Base-by-base conservation (phyloP, 1,140 invertebrate species). In the Cephus cinctus region DNA sequence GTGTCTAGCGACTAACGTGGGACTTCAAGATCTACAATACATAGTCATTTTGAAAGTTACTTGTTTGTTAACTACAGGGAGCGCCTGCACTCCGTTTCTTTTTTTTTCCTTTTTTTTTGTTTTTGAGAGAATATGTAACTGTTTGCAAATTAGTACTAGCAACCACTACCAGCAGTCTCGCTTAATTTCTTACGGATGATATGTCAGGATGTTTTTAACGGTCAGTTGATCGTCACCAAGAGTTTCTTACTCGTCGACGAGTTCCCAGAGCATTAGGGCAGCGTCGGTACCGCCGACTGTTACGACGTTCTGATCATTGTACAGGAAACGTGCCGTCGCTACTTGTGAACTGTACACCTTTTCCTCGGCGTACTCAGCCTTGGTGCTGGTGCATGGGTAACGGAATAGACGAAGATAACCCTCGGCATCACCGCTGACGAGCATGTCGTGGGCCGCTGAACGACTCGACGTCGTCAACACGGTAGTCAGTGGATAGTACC, bases 251-350 rank as follows among this genome's bases (percentile, higher is more conserved):
- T 89, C 87, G 66, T 88, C 89, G 53, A 89, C 84, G 45, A 94
- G 75, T 70, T 91, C 88, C 94, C 93, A 97, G 56, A 96, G 83
- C 88, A 97, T 91, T 3, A 97, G 80, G 30, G 91, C 85, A 38
- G 90, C 93, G 68, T 97, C 94, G 56, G 86, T 87, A n/a, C 92
- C 93, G 15, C 94, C 93, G 4, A 92, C 87, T 1, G 89, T 93
- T 6, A 95, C 86, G 11, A 96, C 76, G 52, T 90, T 89, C 23
- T 89, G 83, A 70, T 96, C 92, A 58, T 92, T 90, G 75, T 85
- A 90, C 2, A 92, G 74, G 70, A 94, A 94, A 35, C 89, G 81
- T 1, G 88, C 87, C 40, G 83, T 84, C 5, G 89, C 90, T 42
- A 96, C 82, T 66, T 90, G 82, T 36, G 90, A 89, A 35, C 90